Evolutionary conservation across 2,888 invertebrate species (phyloP).

Genomic region (Taphrorychus bicolor): DNA sequence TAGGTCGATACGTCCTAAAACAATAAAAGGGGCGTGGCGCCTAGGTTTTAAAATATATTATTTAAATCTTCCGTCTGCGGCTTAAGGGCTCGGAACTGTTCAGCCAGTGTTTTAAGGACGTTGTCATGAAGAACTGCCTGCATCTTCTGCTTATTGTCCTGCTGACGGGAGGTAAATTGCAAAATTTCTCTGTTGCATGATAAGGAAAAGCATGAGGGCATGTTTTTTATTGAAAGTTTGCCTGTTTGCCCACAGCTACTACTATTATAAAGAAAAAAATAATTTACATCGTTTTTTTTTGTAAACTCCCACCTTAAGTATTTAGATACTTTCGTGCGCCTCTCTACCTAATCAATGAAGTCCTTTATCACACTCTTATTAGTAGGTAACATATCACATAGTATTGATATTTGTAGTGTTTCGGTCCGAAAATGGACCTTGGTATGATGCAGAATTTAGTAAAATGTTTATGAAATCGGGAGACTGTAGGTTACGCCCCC

Average conservation of each 20-base stretch:
- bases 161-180: not conserved
- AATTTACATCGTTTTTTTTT: too few relatives aligned
- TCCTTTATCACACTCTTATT: too few relatives aligned
- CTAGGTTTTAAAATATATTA: constrained; percentile 16
- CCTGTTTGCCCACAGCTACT: too few relatives aligned
- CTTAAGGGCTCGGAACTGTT: not conserved
- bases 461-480: not conserved
- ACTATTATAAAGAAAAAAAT: too few relatives aligned
- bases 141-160: not conserved
- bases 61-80: constrained; percentile 2
- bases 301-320: too few relatives aligned
- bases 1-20: constrained; percentile 25
- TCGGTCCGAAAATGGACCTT: too few relatives aligned
- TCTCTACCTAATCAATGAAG: too few relatives aligned
- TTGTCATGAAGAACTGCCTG: constrained; percentile 7
- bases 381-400: too few relatives aligned
- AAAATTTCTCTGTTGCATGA: not conserved
- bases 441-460: not conserved
- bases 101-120: not conserved
- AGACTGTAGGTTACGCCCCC: constrained; percentile 19
- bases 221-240: not conserved
- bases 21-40: constrained; percentile 35
- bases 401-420: too few relatives aligned
- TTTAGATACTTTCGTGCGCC: too few relatives aligned
- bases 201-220: not conserved